Base-by-base conservation (phyloP, 2,113 vertebrate species). In the Morone chrysops region DNA sequence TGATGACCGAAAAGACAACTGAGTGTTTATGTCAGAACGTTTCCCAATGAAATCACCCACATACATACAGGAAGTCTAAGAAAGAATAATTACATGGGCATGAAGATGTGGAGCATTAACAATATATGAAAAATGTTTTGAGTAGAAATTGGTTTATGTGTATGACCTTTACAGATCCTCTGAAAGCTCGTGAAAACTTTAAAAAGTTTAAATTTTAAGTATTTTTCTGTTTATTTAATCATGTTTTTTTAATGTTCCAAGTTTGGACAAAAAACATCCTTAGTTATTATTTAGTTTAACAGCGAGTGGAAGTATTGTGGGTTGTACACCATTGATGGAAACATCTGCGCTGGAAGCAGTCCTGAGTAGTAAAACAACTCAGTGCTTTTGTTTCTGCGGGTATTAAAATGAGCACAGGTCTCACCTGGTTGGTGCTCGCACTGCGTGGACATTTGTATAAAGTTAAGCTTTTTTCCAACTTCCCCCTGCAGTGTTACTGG, bases 1-100 rank as follows among this genome's bases (percentile, higher is more conserved):
- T 50, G 41, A 56, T 38, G 36, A 61, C 12, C 74, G 31, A 57
- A 50, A 54, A 70, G 10, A 38, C 22, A 40, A 68, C 18, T 25
- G 3, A 18, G n/a, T 8, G 22, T 56, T 68, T 68, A n/a, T 40
- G 40, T 83, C 62, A 43, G 51, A 84, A 20, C 22, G 20, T 59
- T 54, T 20, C 20, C 22, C 11, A 41, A 51, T 40, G 11, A 41
- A 41, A 12, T 68, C 38, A 40, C 2, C 1, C 1, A 45, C 11
- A 20, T 17, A 36, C 16, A 60, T 38, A 38, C 11, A 43, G 40
- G n/a, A 45, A 22, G 48, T 43, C 25, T 4, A 72, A 72, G 12
- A 56, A 1, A 16, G 31, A 25, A 45, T 8, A 31, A 20, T 6
- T 4, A 75, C 9, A 4, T 18, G 47, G 10, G n/a, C 16, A 36